Conservation (phyloP, 2,888 invertebrate genomes). For the Megamerina dolium region DNA sequence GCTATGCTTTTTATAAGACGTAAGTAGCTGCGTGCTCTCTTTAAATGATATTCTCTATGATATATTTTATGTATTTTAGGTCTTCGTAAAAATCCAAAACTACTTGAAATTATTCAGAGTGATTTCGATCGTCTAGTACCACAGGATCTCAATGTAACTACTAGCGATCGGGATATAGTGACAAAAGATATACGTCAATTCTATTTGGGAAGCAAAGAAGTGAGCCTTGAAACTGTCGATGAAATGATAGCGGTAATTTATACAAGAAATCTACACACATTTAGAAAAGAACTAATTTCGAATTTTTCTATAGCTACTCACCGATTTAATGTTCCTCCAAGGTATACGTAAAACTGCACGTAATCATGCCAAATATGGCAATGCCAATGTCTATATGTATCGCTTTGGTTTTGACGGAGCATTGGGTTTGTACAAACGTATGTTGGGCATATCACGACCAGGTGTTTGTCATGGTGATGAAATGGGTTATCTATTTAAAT, state of each 20-base stretch:
- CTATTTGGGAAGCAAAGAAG: constrained; percentile 55
- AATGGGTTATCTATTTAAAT: constrained; percentile 60
- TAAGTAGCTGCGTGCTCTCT: constrained; percentile 28
- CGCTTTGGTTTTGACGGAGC: constrained; percentile 60
- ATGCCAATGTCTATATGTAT: constrained; percentile 56
- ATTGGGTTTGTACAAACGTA: constrained; percentile 58
- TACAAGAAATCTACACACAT: background rate
- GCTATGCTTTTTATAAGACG: constrained; percentile 59
- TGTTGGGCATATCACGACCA: constrained; percentile 56
- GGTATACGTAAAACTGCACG: constrained; percentile 55
- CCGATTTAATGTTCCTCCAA: constrained; percentile 59
- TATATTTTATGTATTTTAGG: constrained; percentile 43
- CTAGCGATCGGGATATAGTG: constrained; percentile 45
- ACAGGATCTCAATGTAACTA: constrained; percentile 49
- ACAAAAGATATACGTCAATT: constrained; percentile 53
- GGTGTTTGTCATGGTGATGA: constrained; percentile 62
- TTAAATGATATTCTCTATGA: background rate
- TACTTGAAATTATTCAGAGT: constrained; percentile 53
- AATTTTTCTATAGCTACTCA: constrained; percentile 51
- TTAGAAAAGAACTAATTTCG: background rate
- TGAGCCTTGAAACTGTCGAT: constrained; percentile 53
- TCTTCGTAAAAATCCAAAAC: constrained; percentile 55
- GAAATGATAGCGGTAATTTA: constrained; percentile 51
- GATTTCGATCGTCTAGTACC: constrained; percentile 58
- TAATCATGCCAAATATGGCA: constrained; percentile 44